These are phyloP conservation scores for Mormoops blainvillei DNA, from an alignment of 2,113 vertebrate genomes.

Conservation along the genomic window DNA sequence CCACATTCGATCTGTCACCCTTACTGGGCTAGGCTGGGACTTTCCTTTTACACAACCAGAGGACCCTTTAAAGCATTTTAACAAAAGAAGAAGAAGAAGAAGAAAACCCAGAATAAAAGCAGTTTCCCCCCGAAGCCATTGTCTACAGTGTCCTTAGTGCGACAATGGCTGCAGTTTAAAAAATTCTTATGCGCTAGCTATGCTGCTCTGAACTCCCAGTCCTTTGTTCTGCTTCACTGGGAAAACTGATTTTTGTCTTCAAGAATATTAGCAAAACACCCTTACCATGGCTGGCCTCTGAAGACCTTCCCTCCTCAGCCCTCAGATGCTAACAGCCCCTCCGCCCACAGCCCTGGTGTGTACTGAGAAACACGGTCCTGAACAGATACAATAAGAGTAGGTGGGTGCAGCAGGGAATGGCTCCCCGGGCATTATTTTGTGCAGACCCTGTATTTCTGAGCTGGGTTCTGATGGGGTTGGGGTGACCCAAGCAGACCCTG, in stretches of 20 bases:
- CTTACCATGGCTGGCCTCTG: background rate
- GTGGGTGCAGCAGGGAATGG: background rate
- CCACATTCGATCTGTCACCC: background rate
- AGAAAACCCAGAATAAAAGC: background rate
- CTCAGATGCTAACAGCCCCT: background rate
- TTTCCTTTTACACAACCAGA: background rate
- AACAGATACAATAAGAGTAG: background rate
- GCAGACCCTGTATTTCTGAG: background rate
- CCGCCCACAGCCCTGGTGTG: no score
- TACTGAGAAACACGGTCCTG: background rate
- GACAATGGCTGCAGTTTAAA: background rate
- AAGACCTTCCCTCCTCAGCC: background rate
- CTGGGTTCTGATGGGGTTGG: background rate
- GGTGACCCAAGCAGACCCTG: background rate
- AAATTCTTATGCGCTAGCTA: background rate
- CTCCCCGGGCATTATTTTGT: background rate
- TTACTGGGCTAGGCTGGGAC: background rate
- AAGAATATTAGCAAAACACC: background rate
- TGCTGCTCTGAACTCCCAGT: background rate
- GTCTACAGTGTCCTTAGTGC: background rate
- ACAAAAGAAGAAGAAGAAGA: background rate
- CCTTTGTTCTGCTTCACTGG: background rate
- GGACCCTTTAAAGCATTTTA: background rate
- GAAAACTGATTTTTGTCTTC: background rate
- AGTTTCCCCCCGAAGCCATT: background rate